phyloP scores from a whole-genome alignment of 2,797 vertebrate genomes.

The Sebastes matsubarae region DNA sequence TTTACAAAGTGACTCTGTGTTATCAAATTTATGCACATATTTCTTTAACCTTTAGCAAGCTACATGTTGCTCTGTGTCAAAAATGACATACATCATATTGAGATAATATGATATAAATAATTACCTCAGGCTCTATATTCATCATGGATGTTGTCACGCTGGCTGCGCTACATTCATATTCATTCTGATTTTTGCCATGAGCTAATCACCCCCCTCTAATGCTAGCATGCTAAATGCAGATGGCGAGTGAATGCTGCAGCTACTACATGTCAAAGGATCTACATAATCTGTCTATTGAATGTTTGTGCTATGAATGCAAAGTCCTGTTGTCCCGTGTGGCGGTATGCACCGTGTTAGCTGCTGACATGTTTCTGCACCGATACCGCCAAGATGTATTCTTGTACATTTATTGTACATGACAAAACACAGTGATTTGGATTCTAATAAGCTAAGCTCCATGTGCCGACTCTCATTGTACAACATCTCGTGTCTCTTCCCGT shows the following conservation, averaged over 20 bases:
- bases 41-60: neutral
- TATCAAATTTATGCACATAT: neutral
- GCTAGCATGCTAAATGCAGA: slow-evolving; percentile 17
- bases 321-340: slow-evolving; percentile 1
- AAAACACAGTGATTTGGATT: slow-evolving; percentile 50
- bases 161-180: neutral
- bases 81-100: neutral
- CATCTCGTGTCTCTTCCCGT: slow-evolving; percentile 37
- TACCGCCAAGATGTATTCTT: slow-evolving; percentile 16
- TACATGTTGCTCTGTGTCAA: neutral
- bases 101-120: neutral
- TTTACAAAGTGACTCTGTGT: neutral
- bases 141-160: neutral
- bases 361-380: neutral
- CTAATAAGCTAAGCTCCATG: slow-evolving; percentile 43
- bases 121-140: neutral
- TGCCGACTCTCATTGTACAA: slow-evolving; percentile 33
- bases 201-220: slow-evolving; percentile 2
- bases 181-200: slow-evolving; percentile 10
- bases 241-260: neutral
- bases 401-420: slow-evolving; percentile 41
- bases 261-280: slow-evolving; percentile 24
- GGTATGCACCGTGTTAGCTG: neutral
- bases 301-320: neutral
- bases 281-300: slow-evolving; percentile 47